Percentiles rank a stretch among this genome's conserved stretches.
phyloP scores from a whole-genome alignment of 2,113 vertebrate species.

The Lasiurus cinereus region DNA sequence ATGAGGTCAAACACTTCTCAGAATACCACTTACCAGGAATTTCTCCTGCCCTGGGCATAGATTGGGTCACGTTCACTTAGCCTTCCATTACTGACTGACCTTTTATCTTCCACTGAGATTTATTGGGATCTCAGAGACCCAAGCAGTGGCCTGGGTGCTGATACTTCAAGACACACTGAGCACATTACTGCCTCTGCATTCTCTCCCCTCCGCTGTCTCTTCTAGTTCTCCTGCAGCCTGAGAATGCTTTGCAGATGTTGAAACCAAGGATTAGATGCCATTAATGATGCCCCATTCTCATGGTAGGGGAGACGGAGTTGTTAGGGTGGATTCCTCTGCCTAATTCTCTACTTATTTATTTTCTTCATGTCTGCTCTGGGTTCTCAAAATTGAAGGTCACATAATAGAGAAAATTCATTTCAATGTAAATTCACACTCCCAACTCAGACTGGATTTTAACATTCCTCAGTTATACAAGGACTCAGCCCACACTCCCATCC shows the following conservation, averaged over 20 bases:
- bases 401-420: not conserved
- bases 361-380: not conserved
- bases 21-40: conserved; percentile 66
- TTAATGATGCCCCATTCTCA: not conserved
- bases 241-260: not conserved
- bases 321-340: not conserved
- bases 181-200: not conserved
- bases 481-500: not conserved
- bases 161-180: not conserved
- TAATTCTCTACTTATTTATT: not conserved
- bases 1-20: conserved; percentile 67
- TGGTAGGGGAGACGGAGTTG: not conserved
- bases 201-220: not conserved
- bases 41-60: conserved; percentile 20
- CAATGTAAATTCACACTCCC: not conserved
- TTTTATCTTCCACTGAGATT: conserved; percentile 62
- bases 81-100: conserved; percentile 69
- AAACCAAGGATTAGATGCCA: not conserved
- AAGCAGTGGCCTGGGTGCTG: not conserved
- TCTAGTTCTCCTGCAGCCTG: not conserved
- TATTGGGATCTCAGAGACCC: conserved; percentile 42
- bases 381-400: not conserved
- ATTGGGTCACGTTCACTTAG: conserved; percentile 61
- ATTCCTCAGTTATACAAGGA: rapidly evolving
- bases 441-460: not conserved